A percentile compares a stretch with the other conserved stretches of the same genome.
These are phyloP conservation scores for Calameuta pallipes DNA, from an alignment of 2,888 invertebrate genomes.

Conservation along the genomic window DNA sequence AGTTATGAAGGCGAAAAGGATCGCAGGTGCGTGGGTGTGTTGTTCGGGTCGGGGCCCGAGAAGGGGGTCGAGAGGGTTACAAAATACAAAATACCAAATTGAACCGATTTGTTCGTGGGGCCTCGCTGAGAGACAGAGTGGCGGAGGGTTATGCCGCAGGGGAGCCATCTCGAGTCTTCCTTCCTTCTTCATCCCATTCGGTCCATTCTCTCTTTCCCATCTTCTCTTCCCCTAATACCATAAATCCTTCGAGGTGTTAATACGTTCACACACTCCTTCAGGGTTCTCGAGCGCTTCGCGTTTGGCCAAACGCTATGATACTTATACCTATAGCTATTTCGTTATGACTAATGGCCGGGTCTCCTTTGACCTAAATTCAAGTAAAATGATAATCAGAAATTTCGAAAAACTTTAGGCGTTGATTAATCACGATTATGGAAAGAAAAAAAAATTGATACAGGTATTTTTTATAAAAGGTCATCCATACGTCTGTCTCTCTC, in stretches of 20 bases:
- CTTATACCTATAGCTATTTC: background rate
- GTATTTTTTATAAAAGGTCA: background rate
- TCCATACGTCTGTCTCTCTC: background rate
- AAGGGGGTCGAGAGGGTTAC: constrained; percentile 28
- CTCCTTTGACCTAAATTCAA: background rate
- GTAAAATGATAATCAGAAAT: background rate
- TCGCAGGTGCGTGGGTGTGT: constrained; percentile 40
- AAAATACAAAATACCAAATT: constrained; percentile 61
- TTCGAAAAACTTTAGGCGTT: background rate
- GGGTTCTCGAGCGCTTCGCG: constrained; percentile 30
- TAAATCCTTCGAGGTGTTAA: constrained; percentile 65
- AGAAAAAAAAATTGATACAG: background rate
- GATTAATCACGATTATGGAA: background rate
- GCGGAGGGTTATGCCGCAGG: constrained; percentile 49
- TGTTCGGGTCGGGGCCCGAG: background rate
- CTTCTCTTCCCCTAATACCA: constrained; percentile 50
- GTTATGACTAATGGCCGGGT: background rate
- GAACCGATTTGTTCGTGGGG: constrained; percentile 61
- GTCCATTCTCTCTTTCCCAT: constrained; percentile 12
- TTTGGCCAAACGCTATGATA: background rate
- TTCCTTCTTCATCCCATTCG: constrained; percentile 15
- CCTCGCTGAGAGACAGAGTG: constrained; percentile 38
- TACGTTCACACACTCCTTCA: constrained; percentile 58
- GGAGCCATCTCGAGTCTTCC: constrained; percentile 31
- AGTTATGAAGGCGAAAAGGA: constrained; percentile 42